Evolutionary conservation across 2,113 vertebrate genomes (phyloP), one percentile per base, ranked within the genome.

Genomic region (Oncorhynchus tshawytscha): DNA sequence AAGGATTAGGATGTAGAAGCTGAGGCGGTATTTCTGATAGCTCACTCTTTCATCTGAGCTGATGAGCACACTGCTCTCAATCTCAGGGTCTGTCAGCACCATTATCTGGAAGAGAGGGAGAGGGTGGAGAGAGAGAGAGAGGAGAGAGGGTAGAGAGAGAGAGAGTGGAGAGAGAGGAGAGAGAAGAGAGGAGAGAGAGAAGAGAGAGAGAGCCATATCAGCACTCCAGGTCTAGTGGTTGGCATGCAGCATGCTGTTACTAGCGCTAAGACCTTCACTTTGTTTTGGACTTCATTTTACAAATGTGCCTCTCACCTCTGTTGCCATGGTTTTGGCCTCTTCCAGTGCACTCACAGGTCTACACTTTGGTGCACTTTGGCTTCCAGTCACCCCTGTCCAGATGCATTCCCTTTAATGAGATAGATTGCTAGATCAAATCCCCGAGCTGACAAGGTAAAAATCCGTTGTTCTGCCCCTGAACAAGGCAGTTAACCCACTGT

Each of bases 21-120:
- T 95, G 57, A 99, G 94, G 12, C 98, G 94, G 71, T 96, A 97
- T 87, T 99, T 99, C 91, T 99, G 97, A 88, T 94, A 99, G 73
- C 95, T 98, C 3, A 96, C 96, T 0, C 98, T 97, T 88, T 98
- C 98, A 11, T 99, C 98, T 2, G 95, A 95, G 88, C 98, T 99
- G 91, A 99, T 97, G 75, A 99, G 86, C 70, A 99, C 89, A 66
- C 97, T 98, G 92, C 97, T 99, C 87, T 99, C 98, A 79, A 98
- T 91, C 84, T 99, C 98, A 1, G 98, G 98, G 81, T 99, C 98
- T 39, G 96, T 98, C 80, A 99, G 92, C 80, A 99, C 94, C 98
- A 99, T 98, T 82, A 99, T 98, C 97, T 99, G 89, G 76, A 49
- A 81, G 59, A n/a, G 12, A 29, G 51, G 20, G 39, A 64, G 48